Conservation (phyloP, 2,113 vertebrate species). For the Empidonax alnorum region DNA sequence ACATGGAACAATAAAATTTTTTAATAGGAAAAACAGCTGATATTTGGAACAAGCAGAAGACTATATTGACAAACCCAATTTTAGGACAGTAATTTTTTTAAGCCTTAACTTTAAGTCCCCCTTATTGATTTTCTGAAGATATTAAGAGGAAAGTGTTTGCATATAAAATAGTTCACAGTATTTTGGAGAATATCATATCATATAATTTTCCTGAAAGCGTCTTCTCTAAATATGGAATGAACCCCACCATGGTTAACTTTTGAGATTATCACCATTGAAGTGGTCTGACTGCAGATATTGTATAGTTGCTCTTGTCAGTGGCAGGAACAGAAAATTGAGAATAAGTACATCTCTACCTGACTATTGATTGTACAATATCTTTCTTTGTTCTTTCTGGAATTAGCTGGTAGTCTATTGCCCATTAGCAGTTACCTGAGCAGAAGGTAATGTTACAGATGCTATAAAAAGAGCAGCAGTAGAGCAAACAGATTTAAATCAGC, state of each 20-base stretch:
- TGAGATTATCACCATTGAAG: not conserved
- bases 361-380: slow-evolving; percentile 35
- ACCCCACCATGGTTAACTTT: not conserved
- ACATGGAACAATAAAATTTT: not conserved
- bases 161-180: not conserved
- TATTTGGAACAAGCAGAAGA: not conserved
- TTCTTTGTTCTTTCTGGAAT: slow-evolving; percentile 18
- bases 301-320: not conserved
- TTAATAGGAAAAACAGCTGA: not conserved
- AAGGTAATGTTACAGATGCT: slow-evolving; percentile 25
- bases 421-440: slow-evolving; percentile 16
- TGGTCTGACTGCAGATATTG: not conserved
- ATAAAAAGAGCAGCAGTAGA: slow-evolving; percentile 24
- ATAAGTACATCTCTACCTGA: not conserved
- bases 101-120: not conserved
- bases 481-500: slow-evolving; percentile 44
- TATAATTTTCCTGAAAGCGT: not conserved
- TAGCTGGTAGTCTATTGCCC: slow-evolving; percentile 12
- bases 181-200: not conserved
- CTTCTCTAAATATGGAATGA: not conserved
- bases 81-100: not conserved
- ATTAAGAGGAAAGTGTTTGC: not conserved
- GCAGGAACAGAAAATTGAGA: not conserved
- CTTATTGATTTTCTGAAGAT: not conserved
- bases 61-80: not conserved